Evolutionary conservation across 2,113 vertebrate species (phyloP).

Genomic region (Heptranchias perlo): DNA sequence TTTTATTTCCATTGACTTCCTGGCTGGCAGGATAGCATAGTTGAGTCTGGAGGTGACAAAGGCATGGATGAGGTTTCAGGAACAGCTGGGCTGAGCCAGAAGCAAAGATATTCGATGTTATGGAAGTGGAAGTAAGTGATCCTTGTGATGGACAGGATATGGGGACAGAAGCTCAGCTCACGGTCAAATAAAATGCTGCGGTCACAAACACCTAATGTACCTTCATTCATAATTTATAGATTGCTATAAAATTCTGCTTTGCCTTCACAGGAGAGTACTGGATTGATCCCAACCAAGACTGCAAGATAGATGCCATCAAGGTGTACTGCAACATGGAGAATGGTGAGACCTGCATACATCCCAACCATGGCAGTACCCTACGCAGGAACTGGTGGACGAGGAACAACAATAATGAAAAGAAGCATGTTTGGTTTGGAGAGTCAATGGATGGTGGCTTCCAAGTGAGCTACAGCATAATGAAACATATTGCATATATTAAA

Average conservation of each 20-base stretch:
- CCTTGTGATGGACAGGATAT: no score
- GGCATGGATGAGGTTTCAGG: no score
- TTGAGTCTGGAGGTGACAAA: no score
- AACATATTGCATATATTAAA: neutral
- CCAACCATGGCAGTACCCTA: constrained; percentile 5
- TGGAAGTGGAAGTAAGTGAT: no score
- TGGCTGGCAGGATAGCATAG: no score
- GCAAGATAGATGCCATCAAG: constrained; percentile 37
- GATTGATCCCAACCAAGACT: constrained; percentile 40
- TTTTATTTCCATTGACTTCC: no score
- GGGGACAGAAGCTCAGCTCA: no score
- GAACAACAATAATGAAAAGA: neutral
- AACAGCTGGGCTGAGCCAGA: no score
- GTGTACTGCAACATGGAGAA: constrained; percentile 39
- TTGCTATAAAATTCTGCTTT: neutral
- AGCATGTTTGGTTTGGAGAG: constrained; percentile 38
- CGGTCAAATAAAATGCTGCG: no score
- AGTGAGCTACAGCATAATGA: neutral
- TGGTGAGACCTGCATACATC: constrained; percentile 35
- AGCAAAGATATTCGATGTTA: no score
- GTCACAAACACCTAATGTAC: no score
- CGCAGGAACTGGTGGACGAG: constrained; percentile 37
- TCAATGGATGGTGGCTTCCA: constrained; percentile 36
- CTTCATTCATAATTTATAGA: no score
- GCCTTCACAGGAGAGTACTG: constrained; percentile 36